These are phyloP conservation scores for Colletes collaris DNA, from an alignment of 2,888 invertebrate genomes.

Conservation along the genomic window DNA sequence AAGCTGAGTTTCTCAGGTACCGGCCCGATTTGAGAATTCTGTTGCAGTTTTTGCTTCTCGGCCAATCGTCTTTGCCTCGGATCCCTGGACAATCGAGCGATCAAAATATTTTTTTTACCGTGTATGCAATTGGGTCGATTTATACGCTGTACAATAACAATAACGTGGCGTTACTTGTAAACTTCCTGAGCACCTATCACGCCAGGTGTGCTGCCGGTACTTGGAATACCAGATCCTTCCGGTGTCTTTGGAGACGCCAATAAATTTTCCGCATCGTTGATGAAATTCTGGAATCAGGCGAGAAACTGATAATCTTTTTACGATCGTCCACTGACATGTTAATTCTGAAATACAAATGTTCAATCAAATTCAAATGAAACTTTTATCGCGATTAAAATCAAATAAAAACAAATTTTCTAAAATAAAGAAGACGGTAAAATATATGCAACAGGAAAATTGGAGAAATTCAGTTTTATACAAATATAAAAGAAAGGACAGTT, in stretches of 20 bases:
- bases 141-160: neutral
- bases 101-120: neutral
- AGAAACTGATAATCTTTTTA: neutral
- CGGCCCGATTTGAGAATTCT: slow-evolving; percentile 87
- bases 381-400: neutral
- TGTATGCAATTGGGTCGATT: too few species aligned
- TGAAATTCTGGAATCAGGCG: slow-evolving; percentile 86
- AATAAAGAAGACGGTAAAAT: too few species aligned
- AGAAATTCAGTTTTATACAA: neutral
- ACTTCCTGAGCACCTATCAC: slow-evolving; percentile 99
- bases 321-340: neutral
- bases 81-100: slow-evolving; percentile 86
- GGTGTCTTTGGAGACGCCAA: slow-evolving; percentile 91
- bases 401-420: too few species aligned
- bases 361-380: too few species aligned
- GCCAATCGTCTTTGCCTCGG: slow-evolving; percentile 94
- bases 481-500: neutral
- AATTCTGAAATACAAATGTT: neutral
- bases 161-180: slow-evolving; percentile 87
- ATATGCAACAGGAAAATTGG: too few species aligned
- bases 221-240: slow-evolving; percentile 84
- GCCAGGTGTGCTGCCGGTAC: slow-evolving; percentile 91
- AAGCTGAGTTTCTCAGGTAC: slow-evolving; percentile 97
- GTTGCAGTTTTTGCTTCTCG: slow-evolving; percentile 88
- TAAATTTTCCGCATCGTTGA: slow-evolving; percentile 91